These are phyloP conservation scores for Dolichoris vasculosae DNA, from an alignment of 1,140 invertebrate genomes.

Conservation along the genomic window DNA sequence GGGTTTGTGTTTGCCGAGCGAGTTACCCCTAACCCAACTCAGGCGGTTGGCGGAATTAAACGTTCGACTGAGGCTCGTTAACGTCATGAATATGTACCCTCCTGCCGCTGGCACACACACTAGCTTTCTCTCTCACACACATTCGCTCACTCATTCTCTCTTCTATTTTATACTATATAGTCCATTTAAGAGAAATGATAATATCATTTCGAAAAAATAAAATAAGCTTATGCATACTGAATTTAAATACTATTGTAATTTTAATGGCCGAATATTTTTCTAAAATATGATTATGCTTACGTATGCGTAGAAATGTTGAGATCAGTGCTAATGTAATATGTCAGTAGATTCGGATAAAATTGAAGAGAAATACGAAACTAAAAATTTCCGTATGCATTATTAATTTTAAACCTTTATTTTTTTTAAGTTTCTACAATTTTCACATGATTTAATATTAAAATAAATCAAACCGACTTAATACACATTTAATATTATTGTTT, in stretches of 20 bases:
- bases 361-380: no score
- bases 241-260: background rate
- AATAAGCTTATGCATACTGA: background rate
- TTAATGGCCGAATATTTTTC: background rate
- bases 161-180: background rate
- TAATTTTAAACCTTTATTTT: no score
- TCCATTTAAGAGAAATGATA: background rate
- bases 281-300: background rate
- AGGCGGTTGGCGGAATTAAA: slow-evolving; percentile 75
- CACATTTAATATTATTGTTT: no score
- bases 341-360: no score
- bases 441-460: no score
- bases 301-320: no score
- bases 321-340: no score
- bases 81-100: slow-evolving; percentile 77
- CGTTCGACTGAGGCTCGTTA: slow-evolving; percentile 75
- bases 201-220: background rate
- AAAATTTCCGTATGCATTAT: no score
- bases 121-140: slow-evolving; percentile 31
- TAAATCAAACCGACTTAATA: no score
- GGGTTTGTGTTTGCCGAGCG: slow-evolving; percentile 74
- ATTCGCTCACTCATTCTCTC: background rate
- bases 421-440: no score
- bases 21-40: slow-evolving; percentile 66
- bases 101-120: slow-evolving; percentile 58